Base-by-base conservation (phyloP, 2,797 vertebrate species). In the Spinus olivaceus region DNA sequence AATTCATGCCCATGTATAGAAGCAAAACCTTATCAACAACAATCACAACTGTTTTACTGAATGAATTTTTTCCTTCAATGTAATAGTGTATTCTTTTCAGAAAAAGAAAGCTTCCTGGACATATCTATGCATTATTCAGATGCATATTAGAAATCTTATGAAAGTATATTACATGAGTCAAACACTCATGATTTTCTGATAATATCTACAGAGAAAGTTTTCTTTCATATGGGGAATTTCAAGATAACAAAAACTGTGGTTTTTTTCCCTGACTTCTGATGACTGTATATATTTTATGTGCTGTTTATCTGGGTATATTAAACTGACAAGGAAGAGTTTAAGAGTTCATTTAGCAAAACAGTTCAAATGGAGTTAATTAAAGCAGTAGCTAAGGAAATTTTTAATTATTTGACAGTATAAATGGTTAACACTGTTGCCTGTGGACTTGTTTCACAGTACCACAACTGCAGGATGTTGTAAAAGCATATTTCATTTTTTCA, bases 51-150 rank as follows among this genome's bases (percentile, higher is more conserved):
- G 1, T 24, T 9, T 4, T 35, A 76, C 4, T 12, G 6, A 51
- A 1, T 10, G n/a, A 51, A 1, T 10, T 33, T 64, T 49, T 24
- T 25, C 17, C 4, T 53, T 72, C 3, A 0, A 53, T 46, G 6
- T 10, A 67, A 37, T n/a, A 2, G 0, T 50, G 7, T 6, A 39
- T n/a, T 86, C 53, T 85, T 61, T 64, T 39, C 51, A 64, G 8
- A 39, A 66, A 42, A 66, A 77, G 35, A 24, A 57, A 49, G 1
- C 14, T 65, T 78, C 47, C 56, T 50, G 41, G 53, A 67, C 4
- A 20, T 44, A 50, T 37, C 20, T 47, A 53, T n/a, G 14, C 9
- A 54, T 74, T 85, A 25, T 35, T 90, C 53, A 67, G 24, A 53
- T 39, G 5, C 30, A 44, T 12, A 2, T 47, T 64, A 47, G 17